Conservation (phyloP, 2,888 invertebrate species). For the Lissocephala sabroskyi region DNA sequence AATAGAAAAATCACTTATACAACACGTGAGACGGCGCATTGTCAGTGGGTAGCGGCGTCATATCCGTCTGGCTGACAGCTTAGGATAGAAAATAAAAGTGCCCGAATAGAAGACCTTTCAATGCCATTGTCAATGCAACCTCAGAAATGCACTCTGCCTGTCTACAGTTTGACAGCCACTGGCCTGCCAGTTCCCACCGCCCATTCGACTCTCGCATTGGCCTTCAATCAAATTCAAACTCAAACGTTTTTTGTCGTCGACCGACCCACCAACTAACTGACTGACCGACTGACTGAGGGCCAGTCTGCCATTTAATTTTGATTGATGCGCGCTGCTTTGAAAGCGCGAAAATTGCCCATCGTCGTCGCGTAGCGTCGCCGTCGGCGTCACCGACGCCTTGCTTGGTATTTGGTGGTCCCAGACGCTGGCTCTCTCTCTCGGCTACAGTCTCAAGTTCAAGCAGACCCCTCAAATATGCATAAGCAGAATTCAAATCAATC, state of each 20-base stretch:
- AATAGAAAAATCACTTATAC: conserved; percentile 30
- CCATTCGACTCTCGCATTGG: no score
- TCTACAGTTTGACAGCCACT: conserved; percentile 46
- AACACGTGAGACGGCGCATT: conserved; percentile 42
- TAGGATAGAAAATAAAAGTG: conserved; percentile 1
- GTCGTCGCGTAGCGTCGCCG: no score
- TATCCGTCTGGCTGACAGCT: conserved; percentile 32
- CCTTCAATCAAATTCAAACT: conserved; percentile 49
- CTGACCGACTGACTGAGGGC: conserved; percentile 15
- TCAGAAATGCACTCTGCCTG: conserved; percentile 8
- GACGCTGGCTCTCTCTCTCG: conserved; percentile 7
- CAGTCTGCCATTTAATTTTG: conserved; percentile 18
- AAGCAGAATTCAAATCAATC: neutral
- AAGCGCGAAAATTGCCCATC: conserved; percentile 34
- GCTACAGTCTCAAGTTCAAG: conserved; percentile 14
- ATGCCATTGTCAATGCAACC: conserved; percentile 53
- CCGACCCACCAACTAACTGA: neutral
- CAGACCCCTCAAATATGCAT: conserved; percentile 8
- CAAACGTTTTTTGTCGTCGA: conserved; percentile 9
- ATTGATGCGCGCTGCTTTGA: conserved; percentile 34
- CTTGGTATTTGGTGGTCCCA: no score
- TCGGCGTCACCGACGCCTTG: no score
- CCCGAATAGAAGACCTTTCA: conserved; percentile 26
- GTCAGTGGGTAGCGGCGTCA: conserved; percentile 17
- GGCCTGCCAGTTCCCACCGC: no score